Percentiles rank a stretch among this genome's conserved stretches.
These are phyloP conservation scores for Poicephalus meyeri DNA, from an alignment of 2,113 vertebrate genomes.

Conservation along the genomic window DNA sequence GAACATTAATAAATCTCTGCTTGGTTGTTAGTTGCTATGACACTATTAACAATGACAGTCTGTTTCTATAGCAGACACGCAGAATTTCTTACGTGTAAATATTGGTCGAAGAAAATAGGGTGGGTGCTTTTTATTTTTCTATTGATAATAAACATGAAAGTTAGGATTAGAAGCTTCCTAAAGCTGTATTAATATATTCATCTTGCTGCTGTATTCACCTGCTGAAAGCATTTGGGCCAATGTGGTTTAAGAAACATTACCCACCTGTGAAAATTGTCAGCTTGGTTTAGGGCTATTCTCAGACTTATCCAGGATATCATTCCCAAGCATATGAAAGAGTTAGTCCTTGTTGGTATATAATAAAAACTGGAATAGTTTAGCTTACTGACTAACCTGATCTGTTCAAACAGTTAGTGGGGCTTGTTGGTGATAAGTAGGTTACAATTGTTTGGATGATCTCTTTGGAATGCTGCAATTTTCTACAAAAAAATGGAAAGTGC, in stretches of 20 bases:
- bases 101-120: background rate
- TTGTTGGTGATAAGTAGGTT: accelerated
- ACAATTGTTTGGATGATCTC: accelerated
- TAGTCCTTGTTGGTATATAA: background rate
- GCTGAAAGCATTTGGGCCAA: background rate
- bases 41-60: background rate
- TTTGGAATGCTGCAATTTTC: background rate
- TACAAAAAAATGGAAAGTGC: background rate
- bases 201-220: background rate
- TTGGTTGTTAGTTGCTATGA: background rate
- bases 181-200: background rate
- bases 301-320: background rate
- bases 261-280: background rate
- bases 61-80: background rate
- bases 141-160: background rate
- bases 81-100: background rate
- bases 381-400: background rate
- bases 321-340: accelerated
- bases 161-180: background rate
- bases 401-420: background rate
- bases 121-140: background rate
- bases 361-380: background rate
- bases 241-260: accelerated
- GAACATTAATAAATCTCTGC: background rate
- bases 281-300: background rate